Evolutionary conservation across 2,888 invertebrate species (phyloP).

Genomic region (Apodemia hepburni): DNA sequence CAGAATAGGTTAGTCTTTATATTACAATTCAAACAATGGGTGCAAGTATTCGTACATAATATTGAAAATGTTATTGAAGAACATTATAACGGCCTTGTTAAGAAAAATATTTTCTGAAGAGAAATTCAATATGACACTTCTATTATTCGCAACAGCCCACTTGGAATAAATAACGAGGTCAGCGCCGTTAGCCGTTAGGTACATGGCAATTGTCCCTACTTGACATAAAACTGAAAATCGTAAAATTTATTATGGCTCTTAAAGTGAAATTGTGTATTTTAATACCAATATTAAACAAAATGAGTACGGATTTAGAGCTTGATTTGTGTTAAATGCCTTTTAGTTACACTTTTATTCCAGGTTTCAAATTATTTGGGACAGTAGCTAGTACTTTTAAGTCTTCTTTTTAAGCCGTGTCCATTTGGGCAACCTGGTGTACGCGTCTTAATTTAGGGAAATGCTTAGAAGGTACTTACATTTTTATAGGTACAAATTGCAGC

Average conservation of each 20-base stretch:
- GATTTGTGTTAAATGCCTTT: background rate
- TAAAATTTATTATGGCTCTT: slow-evolving; percentile 2
- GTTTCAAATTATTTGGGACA: no score
- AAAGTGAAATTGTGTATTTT: slow-evolving; percentile 9
- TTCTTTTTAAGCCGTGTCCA: no score
- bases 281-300: background rate
- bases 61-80: no score
- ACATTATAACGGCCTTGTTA: background rate
- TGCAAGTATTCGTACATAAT: no score
- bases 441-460: no score
- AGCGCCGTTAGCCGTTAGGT: slow-evolving; percentile 9
- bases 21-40: no score
- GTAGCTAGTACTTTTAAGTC: no score
- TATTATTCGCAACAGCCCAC: slow-evolving; percentile 24
- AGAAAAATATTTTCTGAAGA: slow-evolving; percentile 1
- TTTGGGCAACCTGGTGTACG: no score
- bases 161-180: slow-evolving; percentile 14
- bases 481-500: no score
- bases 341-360: background rate
- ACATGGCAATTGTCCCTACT: slow-evolving; percentile 7
- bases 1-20: no score
- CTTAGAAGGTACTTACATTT: no score
- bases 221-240: slow-evolving; percentile 13
- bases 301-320: background rate
- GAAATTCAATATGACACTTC: slow-evolving; percentile 1